A percentile compares a stretch with the other conserved stretches of the same genome.
These are phyloP conservation scores for Glareola pratincola DNA, from an alignment of 2,113 vertebrate genomes.

Conservation along the genomic window DNA sequence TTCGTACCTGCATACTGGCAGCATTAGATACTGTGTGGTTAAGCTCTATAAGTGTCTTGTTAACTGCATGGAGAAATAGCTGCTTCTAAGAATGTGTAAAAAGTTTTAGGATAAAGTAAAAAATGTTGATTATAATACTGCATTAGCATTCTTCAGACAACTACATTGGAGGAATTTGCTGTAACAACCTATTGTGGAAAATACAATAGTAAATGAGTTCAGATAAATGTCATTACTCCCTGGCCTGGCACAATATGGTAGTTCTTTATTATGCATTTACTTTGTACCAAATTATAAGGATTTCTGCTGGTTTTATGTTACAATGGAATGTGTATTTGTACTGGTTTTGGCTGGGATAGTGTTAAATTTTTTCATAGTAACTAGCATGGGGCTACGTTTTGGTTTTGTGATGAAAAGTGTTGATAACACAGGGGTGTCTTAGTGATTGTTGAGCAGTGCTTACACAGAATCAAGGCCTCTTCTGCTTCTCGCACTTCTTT, in stretches of 20 bases:
- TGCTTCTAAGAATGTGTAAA: background rate
- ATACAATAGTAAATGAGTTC: background rate
- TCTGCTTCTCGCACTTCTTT: too few species aligned
- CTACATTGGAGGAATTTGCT: background rate
- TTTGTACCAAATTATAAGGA: background rate
- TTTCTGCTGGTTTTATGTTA: background rate
- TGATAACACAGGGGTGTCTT: background rate
- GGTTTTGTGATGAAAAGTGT: background rate
- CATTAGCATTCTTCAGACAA: background rate
- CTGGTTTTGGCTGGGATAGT: background rate
- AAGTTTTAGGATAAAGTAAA: background rate
- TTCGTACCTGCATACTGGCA: background rate
- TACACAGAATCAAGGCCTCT: too few species aligned
- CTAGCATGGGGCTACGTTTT: background rate
- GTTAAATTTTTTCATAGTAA: background rate
- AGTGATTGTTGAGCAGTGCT: background rate
- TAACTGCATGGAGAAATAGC: background rate
- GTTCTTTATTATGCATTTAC: background rate
- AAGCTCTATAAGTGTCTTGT: background rate
- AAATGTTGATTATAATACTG: background rate
- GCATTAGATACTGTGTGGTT: background rate
- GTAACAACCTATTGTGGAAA: background rate
- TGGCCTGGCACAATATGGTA: background rate
- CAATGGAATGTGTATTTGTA: background rate
- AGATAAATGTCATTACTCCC: background rate